phyloP scores from a whole-genome alignment of 1,140 invertebrate genomes.

The Amyelois transitella region DNA sequence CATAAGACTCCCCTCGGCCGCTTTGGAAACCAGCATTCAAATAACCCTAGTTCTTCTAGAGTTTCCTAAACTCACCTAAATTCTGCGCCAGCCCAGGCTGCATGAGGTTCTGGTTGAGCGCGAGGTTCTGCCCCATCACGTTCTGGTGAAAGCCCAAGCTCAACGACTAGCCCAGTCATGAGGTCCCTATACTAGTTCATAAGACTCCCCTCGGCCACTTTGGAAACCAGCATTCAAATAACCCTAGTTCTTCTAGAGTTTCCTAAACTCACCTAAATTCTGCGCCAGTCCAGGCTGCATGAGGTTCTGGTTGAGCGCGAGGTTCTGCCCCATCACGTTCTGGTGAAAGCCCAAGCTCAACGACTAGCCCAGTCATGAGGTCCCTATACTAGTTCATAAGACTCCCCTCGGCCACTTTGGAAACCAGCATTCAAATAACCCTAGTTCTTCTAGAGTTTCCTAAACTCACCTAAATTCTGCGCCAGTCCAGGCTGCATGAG shows the following conservation, averaged over 20 bases:
- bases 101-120: constrained; percentile 56
- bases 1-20: too few relatives aligned
- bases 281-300: constrained; percentile 56
- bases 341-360: constrained; percentile 38
- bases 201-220: too few relatives aligned
- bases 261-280: constrained; percentile 36
- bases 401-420: too few relatives aligned
- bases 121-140: constrained; percentile 45
- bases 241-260: too few relatives aligned
- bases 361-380: constrained; percentile 28
- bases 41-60: too few relatives aligned
- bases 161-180: constrained; percentile 31
- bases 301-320: constrained; percentile 52
- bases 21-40: too few relatives aligned
- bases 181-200: too few relatives aligned
- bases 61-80: too few relatives aligned
- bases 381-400: too few relatives aligned
- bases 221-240: too few relatives aligned
- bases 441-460: too few relatives aligned
- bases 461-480: constrained; percentile 56
- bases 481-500: constrained; percentile 54
- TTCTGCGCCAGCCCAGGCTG: constrained; percentile 54
- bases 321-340: constrained; percentile 36
- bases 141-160: constrained; percentile 36
- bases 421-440: too few relatives aligned